Base-by-base conservation (phyloP, 2,888 invertebrate genomes). In the Coelopa pilipes region DNA sequence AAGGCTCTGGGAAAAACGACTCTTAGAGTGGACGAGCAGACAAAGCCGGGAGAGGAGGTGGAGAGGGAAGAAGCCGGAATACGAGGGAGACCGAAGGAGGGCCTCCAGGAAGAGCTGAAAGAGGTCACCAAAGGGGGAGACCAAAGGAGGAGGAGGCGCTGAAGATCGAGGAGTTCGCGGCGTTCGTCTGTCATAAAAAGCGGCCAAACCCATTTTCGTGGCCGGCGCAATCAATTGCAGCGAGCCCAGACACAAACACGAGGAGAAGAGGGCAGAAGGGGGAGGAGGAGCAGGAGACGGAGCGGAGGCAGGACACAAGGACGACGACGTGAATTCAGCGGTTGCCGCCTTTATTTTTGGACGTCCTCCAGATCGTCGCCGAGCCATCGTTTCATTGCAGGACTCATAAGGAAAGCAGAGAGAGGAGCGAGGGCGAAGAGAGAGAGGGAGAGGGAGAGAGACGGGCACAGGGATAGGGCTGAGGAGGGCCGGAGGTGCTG, bases 141-240 rank as follows among this genome's bases (percentile, higher is more conserved):
- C n/a, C n/a, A n/a, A n/a, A n/a, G 34, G 34, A 34, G 34, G 34
- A 34, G 34, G 34, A 34, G 7, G 4, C 34, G 2, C 34, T 4
- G 2, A 7, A 34, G 34, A 2, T 34, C 4, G 7, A 34, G 57
- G 47, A 21, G 15, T 34, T 11, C 19, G 21, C 17, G 46, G 19
- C 47, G 21, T 49, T 70, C 10, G 46, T 47, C 59, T 70, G 68
- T 55, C 55, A 68, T 55, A 55, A 68, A 55, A 55, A 21, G 24
- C 34, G 69, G 46, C 55, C 68, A 50, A 72, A 62, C 13, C 55
- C 65, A 24, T 62, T 73, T 62, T 60, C 62, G 73, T 62, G 68
- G 68, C 62, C 69, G 73, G 11, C 60, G 69, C 70, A 63, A 74
- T 74, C 69, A 70, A 65, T 65, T 70, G 69, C 73, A 59, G 55